Conservation (phyloP, 2,888 invertebrate genomes). For the Drosophila cognata region DNA sequence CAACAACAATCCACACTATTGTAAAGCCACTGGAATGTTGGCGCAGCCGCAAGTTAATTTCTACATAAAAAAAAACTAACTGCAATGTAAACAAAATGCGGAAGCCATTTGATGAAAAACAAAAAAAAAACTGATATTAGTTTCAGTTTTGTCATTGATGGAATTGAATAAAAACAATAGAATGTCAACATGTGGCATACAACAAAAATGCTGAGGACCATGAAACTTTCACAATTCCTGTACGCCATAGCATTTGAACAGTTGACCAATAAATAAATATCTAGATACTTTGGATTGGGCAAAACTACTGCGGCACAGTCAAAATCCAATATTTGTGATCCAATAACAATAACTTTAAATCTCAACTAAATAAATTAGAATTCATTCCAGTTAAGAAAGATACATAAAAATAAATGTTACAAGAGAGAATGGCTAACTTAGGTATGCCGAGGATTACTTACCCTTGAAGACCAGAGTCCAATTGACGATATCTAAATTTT, state of each 20-base stretch:
- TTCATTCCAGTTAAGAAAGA: not conserved
- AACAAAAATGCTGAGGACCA: not conserved
- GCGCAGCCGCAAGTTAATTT: slow-evolving; percentile 46
- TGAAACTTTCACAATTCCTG: not conserved
- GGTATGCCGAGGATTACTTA: too few species aligned
- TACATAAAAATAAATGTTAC: not conserved
- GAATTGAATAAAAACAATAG: not conserved
- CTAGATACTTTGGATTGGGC: too few species aligned
- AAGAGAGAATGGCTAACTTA: not conserved
- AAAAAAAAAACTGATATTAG: slow-evolving; percentile 31
- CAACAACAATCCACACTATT: not conserved
- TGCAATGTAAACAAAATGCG: slow-evolving; percentile 50
- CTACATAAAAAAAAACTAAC: slow-evolving; percentile 20
- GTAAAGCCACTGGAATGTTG: slow-evolving; percentile 61
- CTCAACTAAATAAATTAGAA: too few species aligned
- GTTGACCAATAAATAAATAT: too few species aligned
- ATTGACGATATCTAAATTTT: too few species aligned
- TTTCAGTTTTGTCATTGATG: slow-evolving; percentile 45
- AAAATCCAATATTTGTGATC: not conserved
- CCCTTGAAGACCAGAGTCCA: too few species aligned
- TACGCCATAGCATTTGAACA: not conserved
- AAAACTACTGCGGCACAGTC: not conserved
- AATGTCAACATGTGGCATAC: slow-evolving; percentile 1
- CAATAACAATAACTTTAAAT: not conserved
- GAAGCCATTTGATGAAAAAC: slow-evolving; percentile 60